Conservation (phyloP, 2,797 vertebrate species). For the Fistularia commersonii region DNA sequence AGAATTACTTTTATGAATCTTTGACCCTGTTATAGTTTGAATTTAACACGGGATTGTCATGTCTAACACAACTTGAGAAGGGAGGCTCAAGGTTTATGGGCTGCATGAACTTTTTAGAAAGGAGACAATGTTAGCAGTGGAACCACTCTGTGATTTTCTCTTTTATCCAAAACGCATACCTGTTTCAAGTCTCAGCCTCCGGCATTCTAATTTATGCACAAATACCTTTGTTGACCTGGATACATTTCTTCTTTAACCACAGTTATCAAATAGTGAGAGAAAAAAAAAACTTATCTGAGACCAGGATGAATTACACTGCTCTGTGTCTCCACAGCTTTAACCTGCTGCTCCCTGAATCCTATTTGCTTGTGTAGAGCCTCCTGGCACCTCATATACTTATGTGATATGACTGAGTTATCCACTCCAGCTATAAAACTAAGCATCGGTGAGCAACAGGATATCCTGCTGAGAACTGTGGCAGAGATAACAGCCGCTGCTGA, state of each 20-base stretch:
- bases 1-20: too few relatives aligned
- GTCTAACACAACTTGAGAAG: too few relatives aligned
- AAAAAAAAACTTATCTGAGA: not conserved
- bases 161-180: not conserved
- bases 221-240: not conserved
- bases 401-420: conserved; percentile 33
- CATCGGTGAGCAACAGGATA: conserved; percentile 44
- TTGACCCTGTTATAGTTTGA: too few relatives aligned
- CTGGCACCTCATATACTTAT: conserved; percentile 17
- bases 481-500: conserved; percentile 43
- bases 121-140: not conserved
- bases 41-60: too few relatives aligned
- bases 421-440: conserved; percentile 28
- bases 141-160: not conserved
- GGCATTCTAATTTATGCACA: not conserved
- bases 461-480: conserved; percentile 52
- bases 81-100: too few relatives aligned
- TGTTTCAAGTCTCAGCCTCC: not conserved
- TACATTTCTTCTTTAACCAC: not conserved
- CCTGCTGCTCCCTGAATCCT: conserved; percentile 9
- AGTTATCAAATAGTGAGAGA: not conserved
- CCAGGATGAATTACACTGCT: conserved; percentile 4
- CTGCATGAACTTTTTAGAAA: too few relatives aligned
- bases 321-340: not conserved
- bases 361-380: conserved; percentile 11